These are phyloP conservation scores for Hippocampus abdominalis DNA, from an alignment of 2,113 vertebrate genomes.

Conservation along the genomic window DNA sequence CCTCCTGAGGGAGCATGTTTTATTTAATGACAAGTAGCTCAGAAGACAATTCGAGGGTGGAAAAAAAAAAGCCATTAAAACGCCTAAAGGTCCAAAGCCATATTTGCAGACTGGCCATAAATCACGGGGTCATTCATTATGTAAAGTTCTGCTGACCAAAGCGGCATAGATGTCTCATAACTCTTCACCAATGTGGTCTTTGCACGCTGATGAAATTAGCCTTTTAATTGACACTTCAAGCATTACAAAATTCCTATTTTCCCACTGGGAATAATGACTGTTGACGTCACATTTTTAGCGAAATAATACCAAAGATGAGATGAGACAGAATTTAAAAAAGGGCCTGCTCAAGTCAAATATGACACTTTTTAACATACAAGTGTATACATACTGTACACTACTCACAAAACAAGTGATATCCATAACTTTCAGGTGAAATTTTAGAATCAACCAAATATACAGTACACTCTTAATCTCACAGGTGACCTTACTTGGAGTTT, in stretches of 20 bases:
- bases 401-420: background rate
- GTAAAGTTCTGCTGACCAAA: slow-evolving; percentile 43
- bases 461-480: background rate
- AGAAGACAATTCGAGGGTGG: slow-evolving; percentile 3
- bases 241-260: background rate
- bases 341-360: background rate
- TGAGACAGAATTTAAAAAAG: no score
- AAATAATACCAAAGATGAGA: no score
- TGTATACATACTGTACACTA: background rate
- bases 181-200: slow-evolving; percentile 15
- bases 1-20: slow-evolving; percentile 19
- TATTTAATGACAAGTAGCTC: slow-evolving; percentile 25
- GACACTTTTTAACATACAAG: background rate
- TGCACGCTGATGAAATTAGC: slow-evolving; percentile 30
- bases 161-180: slow-evolving; percentile 38
- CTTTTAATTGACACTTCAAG: slow-evolving; percentile 9
- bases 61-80: slow-evolving; percentile 12
- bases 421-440: background rate
- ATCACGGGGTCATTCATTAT: slow-evolving; percentile 35
- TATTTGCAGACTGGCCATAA: slow-evolving; percentile 33
- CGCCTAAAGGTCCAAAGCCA: slow-evolving; percentile 13
- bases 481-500: no score
- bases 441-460: background rate
- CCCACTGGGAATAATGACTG: background rate
- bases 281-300: no score